Percentiles rank a stretch among this genome's conserved stretches.
phyloP scores from a whole-genome alignment of 2,797 vertebrate genomes.

The Dryobates pubescens region DNA sequence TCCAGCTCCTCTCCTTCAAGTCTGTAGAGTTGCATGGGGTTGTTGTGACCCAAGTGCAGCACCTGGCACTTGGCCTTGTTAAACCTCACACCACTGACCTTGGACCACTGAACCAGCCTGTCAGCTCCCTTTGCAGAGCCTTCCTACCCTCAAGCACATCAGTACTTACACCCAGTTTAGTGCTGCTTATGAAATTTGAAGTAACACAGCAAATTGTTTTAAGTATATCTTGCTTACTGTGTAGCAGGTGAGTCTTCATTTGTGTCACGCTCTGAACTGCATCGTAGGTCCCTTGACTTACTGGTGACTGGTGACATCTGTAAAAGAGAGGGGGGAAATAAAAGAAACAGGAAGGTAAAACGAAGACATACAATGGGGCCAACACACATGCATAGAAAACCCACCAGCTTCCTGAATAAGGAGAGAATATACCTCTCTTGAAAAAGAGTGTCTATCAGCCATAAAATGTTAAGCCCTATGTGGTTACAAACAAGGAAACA shows the following conservation, averaged over 20 bases:
- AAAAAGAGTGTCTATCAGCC: slow-evolving; percentile 63
- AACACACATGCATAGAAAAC: slow-evolving; percentile 65
- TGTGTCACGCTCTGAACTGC: slow-evolving; percentile 82
- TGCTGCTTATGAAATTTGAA: background rate
- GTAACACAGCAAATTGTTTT: slow-evolving; percentile 3
- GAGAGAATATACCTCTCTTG: slow-evolving; percentile 67
- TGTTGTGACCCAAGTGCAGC: no score
- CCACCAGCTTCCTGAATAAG: slow-evolving; percentile 72
- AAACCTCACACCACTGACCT: no score
- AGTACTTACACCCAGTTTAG: no score
- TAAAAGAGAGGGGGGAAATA: slow-evolving; percentile 50
- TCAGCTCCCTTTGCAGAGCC: no score
- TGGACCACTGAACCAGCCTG: no score
- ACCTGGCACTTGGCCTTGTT: no score
- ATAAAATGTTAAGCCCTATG: slow-evolving; percentile 59
- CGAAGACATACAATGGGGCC: slow-evolving; percentile 42
- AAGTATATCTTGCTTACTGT: slow-evolving; percentile 80
- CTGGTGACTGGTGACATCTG: slow-evolving; percentile 85
- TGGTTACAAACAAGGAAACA: slow-evolving; percentile 75
- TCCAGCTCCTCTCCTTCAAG: no score
- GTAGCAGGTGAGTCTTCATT: slow-evolving; percentile 77
- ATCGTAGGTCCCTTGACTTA: slow-evolving; percentile 83
- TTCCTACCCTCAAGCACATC: no score
- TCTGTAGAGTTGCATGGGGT: no score
- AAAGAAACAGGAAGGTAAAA: slow-evolving; percentile 28